Percentiles rank a stretch among this genome's conserved stretches.
Conservation (phyloP, 2,113 vertebrate genomes). For the Semnornis frantzii region DNA sequence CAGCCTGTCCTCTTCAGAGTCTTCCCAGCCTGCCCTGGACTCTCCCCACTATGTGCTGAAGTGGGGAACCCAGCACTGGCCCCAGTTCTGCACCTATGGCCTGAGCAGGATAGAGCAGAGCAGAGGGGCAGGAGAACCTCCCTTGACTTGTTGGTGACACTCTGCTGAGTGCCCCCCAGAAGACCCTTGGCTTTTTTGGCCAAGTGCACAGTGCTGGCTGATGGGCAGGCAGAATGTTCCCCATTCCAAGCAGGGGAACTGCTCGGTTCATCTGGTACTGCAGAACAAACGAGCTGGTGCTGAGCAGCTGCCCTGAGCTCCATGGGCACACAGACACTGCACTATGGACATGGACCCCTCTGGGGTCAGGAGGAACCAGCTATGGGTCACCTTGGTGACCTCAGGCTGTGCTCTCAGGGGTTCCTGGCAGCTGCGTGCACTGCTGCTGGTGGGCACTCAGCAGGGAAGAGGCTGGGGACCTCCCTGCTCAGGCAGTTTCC, state of each 20-base stretch:
- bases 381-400: background rate
- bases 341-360: background rate
- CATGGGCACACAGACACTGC: background rate
- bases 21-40: too few relatives aligned
- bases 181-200: too few relatives aligned
- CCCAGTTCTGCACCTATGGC: too few relatives aligned
- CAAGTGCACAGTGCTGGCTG: too few relatives aligned
- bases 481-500: background rate
- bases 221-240: background rate
- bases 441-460: background rate
- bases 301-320: background rate
- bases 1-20: too few relatives aligned
- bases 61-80: too few relatives aligned
- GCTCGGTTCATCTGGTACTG: background rate
- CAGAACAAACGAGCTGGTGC: background rate
- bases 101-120: too few relatives aligned
- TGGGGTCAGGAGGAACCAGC: rapidly evolving
- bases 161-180: too few relatives aligned
- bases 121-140: too few relatives aligned
- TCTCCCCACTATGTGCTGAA: too few relatives aligned
- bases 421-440: rapidly evolving
- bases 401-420: rapidly evolving
- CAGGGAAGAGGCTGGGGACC: background rate
- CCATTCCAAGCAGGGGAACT: rapidly evolving
- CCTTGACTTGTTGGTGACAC: too few relatives aligned